These are phyloP conservation scores for Helicolenus hilgendorfi DNA, from an alignment of 2,797 vertebrate genomes.

Conservation along the genomic window DNA sequence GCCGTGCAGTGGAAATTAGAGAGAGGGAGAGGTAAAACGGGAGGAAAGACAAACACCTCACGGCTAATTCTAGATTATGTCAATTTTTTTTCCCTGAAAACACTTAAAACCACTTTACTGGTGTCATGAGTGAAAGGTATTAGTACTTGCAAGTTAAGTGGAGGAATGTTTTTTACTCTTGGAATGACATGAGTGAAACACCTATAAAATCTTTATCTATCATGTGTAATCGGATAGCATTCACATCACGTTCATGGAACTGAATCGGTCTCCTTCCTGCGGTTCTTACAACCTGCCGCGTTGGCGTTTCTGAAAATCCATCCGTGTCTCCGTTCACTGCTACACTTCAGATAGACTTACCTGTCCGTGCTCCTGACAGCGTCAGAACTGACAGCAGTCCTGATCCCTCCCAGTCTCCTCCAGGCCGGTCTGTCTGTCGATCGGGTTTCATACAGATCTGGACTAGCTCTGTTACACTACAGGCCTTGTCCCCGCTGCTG, in stretches of 20 bases:
- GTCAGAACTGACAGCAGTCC: slow-evolving; percentile 40
- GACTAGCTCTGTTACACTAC: slow-evolving; percentile 70
- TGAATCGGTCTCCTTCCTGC: neutral
- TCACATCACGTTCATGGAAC: neutral
- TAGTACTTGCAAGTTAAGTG: neutral
- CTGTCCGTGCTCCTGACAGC: slow-evolving; percentile 9
- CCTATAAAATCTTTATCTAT: slow-evolving; percentile 10
- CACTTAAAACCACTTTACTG: slow-evolving; percentile 7
- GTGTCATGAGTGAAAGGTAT: neutral
- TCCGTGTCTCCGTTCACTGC: slow-evolving; percentile 7
- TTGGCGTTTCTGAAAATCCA: slow-evolving; percentile 21
- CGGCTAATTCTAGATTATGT: slow-evolving; percentile 47
- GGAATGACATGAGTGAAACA: neutral
- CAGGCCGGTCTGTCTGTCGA: slow-evolving; percentile 23
- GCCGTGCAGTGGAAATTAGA: neutral
- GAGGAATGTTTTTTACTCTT: neutral
- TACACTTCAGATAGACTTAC: slow-evolving; percentile 57
- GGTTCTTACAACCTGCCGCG: slow-evolving; percentile 14
- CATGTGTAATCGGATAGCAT: slow-evolving; percentile 20
- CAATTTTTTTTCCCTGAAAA: slow-evolving; percentile 22
- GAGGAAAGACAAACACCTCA: slow-evolving; percentile 23
- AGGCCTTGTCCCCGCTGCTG: slow-evolving; percentile 58
- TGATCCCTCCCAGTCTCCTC: slow-evolving; percentile 37
- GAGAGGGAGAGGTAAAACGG: slow-evolving; percentile 10
- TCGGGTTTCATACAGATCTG: slow-evolving; percentile 71